Percentiles rank a stretch among this genome's conserved stretches.
phyloP scores from a whole-genome alignment of 2,888 invertebrate genomes.

The Zelleria hepariella region DNA sequence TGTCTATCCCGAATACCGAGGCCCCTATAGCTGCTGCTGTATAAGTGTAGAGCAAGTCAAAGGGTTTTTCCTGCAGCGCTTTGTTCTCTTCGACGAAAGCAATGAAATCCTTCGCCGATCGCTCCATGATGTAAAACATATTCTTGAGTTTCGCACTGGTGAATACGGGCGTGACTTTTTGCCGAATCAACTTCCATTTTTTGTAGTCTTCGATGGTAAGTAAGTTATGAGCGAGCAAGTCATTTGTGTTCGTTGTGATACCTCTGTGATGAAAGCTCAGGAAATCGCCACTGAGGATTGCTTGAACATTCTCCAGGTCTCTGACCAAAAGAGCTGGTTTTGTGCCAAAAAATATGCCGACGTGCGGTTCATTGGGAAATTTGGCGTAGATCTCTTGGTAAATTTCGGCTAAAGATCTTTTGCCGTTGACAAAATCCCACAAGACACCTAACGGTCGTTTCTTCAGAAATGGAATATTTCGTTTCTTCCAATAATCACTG shows the following conservation, averaged over 20 bases:
- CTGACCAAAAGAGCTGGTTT: slow-evolving; percentile 33
- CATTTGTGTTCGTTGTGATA: slow-evolving; percentile 28
- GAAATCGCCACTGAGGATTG: slow-evolving; percentile 37
- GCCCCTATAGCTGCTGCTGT: slow-evolving; percentile 44
- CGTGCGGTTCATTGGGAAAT: slow-evolving; percentile 22
- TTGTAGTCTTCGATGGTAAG: slow-evolving; percentile 36
- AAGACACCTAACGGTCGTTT: slow-evolving; percentile 17
- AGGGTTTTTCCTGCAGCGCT: slow-evolving; percentile 27
- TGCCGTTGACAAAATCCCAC: slow-evolving; percentile 30
- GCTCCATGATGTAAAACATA: slow-evolving; percentile 47
- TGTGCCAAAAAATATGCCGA: slow-evolving; percentile 31
- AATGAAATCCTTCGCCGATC: slow-evolving; percentile 39
- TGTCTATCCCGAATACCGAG: slow-evolving; percentile 54
- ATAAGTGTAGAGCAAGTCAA: slow-evolving; percentile 34
- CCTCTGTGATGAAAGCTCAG: slow-evolving; percentile 42
- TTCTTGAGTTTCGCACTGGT: slow-evolving; percentile 44
- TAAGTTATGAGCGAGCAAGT: slow-evolving; percentile 38
- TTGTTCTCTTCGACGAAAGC: slow-evolving; percentile 25
- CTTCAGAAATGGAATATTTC: slow-evolving; percentile 29
- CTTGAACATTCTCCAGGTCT: slow-evolving; percentile 37
- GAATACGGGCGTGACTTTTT: slow-evolving; percentile 49
- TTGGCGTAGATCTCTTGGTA: slow-evolving; percentile 35
- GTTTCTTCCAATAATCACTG: slow-evolving; percentile 39
- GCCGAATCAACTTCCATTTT: slow-evolving; percentile 47
- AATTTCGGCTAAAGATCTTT: slow-evolving; percentile 34